These are phyloP conservation scores for Platyscapa corneri DNA, from an alignment of 1,140 invertebrate species.

Conservation along the genomic window DNA sequence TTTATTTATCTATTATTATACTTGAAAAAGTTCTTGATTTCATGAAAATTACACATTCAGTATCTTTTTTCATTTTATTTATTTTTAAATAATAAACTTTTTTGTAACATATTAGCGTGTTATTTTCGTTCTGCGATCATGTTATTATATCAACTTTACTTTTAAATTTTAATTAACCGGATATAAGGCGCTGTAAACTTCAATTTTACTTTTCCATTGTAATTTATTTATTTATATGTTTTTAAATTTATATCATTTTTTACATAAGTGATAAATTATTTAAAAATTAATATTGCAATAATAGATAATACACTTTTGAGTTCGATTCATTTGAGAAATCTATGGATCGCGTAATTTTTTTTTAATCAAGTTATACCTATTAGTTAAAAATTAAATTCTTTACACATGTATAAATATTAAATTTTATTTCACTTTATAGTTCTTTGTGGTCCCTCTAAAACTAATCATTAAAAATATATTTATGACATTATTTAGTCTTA, in stretches of 20 bases:
- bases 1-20: constrained; percentile 57
- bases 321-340: not conserved
- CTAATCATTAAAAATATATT: constrained; percentile 39
- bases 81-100: not conserved
- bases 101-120: not conserved
- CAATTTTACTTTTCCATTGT: not conserved
- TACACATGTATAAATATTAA: no score
- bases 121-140: constrained; percentile 1
- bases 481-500: not conserved
- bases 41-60: constrained; percentile 32
- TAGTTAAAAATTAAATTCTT: not conserved
- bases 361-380: not conserved
- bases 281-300: not conserved
- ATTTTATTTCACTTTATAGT: constrained; percentile 19
- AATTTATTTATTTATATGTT: constrained; percentile 21
- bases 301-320: constrained; percentile 1
- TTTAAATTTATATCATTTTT: not conserved
- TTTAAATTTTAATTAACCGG: constrained; percentile 3
- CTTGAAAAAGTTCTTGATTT: constrained; percentile 41
- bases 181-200: constrained; percentile 10
- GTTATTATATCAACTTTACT: not conserved
- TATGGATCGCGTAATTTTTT: not conserved
- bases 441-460: constrained; percentile 51
- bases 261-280: not conserved
- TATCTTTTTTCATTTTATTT: constrained; percentile 9